A percentile compares a stretch with the other conserved stretches of the same genome.
Conservation (phyloP, 2,797 vertebrate species). For the Leptodactylus fallax region DNA sequence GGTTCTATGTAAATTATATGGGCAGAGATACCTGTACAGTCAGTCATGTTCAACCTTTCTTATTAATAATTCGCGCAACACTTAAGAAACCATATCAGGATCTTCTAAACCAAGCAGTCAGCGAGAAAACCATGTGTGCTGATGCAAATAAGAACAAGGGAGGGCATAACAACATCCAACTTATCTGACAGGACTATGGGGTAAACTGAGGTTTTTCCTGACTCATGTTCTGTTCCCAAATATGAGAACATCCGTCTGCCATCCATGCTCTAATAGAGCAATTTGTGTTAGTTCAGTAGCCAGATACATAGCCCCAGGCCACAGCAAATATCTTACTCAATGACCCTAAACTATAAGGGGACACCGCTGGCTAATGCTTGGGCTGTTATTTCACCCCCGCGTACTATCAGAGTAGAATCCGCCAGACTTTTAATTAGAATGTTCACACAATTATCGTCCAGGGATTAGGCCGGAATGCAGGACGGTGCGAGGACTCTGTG, state of each 20-base stretch:
- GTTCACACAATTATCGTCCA: conserved; percentile 17
- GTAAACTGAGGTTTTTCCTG: background rate
- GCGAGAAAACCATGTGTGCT: no score
- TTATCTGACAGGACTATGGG: background rate
- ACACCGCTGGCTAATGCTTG: background rate
- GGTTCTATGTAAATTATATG: background rate
- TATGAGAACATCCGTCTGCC: conserved; percentile 14
- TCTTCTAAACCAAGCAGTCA: no score
- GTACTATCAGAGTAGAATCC: background rate
- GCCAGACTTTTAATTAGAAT: conserved; percentile 40
- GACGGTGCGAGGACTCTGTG: background rate
- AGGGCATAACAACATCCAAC: background rate
- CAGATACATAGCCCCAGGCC: conserved; percentile 22
- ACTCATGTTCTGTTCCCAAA: background rate
- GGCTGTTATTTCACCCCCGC: conserved; percentile 6
- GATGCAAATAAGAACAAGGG: background rate
- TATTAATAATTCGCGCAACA: no score
- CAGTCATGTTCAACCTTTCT: no score
- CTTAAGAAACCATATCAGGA: background rate
- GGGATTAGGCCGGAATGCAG: conserved; percentile 30
- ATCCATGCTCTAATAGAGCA: conserved; percentile 30
- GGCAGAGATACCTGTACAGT: background rate
- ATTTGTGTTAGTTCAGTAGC: conserved; percentile 44
- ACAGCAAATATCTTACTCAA: conserved; percentile 25
- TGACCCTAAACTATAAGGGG: conserved; percentile 27